These are phyloP conservation scores for Glomeris marginata DNA, from an alignment of 2,888 invertebrate species.

Conservation along the genomic window DNA sequence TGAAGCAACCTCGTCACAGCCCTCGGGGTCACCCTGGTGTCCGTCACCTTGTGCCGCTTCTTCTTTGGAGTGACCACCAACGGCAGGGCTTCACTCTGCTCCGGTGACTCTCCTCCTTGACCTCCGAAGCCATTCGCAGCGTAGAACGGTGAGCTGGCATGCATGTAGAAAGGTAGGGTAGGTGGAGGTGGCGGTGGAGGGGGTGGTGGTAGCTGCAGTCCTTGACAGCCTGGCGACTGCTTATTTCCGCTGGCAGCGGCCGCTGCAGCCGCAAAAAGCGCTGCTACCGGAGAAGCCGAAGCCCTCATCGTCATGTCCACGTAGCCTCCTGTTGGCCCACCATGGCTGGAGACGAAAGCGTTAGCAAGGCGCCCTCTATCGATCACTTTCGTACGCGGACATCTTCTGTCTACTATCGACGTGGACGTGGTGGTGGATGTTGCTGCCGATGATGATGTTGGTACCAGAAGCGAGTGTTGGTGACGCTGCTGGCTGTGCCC, in stretches of 20 bases:
- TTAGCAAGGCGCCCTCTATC: constrained; percentile 38
- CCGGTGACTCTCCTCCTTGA: constrained; percentile 35
- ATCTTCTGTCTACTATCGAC: constrained; percentile 41
- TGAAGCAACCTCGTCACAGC: constrained; percentile 66
- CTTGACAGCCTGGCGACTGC: constrained; percentile 11
- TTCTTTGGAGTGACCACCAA: constrained; percentile 90
- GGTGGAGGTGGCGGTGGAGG: constrained; percentile 14
- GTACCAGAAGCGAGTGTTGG: not conserved
- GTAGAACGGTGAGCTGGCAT: constrained; percentile 13
- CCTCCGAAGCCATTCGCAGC: constrained; percentile 14
- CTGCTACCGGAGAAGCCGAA: constrained; percentile 3
- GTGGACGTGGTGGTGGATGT: not conserved
- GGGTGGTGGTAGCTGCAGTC: constrained; percentile 14
- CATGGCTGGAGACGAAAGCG: not conserved
- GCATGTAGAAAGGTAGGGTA: constrained; percentile 23
- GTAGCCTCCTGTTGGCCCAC: not conserved
- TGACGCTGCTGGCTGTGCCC: not conserved
- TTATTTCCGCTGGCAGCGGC: not conserved
- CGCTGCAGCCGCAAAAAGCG: not conserved
- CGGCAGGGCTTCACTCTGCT: constrained; percentile 86
- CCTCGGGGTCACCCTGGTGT: constrained; percentile 77
- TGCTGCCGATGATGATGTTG: constrained; percentile 1
- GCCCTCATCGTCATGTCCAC: not conserved
- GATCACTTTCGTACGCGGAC: constrained; percentile 59
- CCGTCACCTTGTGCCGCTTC: constrained; percentile 91